A percentile compares a stretch with the other conserved stretches of the same genome.
Evolutionary conservation across 2,888 invertebrate genomes (phyloP).

Genomic region (Enchytraeus crypticus): DNA sequence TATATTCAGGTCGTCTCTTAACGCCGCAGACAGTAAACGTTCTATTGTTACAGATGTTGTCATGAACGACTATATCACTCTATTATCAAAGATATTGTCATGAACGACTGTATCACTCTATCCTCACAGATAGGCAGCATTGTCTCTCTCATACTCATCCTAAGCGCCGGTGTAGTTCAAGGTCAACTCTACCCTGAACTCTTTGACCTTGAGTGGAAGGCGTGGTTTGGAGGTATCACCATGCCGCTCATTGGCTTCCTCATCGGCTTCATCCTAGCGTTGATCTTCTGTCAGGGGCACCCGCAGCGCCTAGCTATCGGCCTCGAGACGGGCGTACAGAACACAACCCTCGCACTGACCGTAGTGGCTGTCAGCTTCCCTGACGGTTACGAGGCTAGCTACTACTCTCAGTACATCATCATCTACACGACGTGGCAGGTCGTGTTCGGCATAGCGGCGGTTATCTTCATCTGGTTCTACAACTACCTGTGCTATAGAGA

Average conservation of each 20-base stretch:
- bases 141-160: constrained; percentile 33
- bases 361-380: constrained; percentile 35
- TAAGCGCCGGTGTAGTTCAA: constrained; percentile 34
- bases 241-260: constrained; percentile 33
- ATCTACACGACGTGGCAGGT: constrained; percentile 6
- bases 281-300: constrained; percentile 28
- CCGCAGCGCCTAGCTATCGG: constrained; percentile 34
- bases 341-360: constrained; percentile 39
- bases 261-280: constrained; percentile 33
- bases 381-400: background rate
- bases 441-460: background rate
- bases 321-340: constrained; percentile 40
- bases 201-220: constrained; percentile 29
- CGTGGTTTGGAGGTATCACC: constrained; percentile 31
- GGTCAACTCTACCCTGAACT: constrained; percentile 38
- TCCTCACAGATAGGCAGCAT: constrained; percentile 37
- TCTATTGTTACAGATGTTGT: no score
- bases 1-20: no score
- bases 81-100: no score
- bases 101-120: no score
- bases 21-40: no score
- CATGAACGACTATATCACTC: no score
- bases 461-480: constrained; percentile 5
- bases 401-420: constrained; percentile 7
- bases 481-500: background rate